phyloP scores from a whole-genome alignment of 1,140 invertebrate genomes.

The Cyclargus thomasi region DNA sequence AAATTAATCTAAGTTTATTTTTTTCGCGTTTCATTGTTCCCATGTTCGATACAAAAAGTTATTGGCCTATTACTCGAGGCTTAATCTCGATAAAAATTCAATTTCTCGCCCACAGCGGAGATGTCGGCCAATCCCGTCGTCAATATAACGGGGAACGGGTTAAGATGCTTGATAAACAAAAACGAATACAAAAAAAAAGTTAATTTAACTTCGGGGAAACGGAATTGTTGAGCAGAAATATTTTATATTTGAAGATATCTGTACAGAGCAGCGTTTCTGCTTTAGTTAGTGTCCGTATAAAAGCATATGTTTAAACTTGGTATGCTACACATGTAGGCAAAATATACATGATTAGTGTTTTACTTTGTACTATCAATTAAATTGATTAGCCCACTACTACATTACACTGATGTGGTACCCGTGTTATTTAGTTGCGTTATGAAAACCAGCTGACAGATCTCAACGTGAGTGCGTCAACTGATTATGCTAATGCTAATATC shows the following conservation, averaged over 20 bases:
- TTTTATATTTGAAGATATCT: constrained; percentile 18
- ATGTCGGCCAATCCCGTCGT: constrained; percentile 56
- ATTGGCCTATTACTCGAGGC: constrained; percentile 4
- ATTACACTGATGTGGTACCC: no score
- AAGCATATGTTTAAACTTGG: no score
- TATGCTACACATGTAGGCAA: no score
- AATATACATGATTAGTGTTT: no score
- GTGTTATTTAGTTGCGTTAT: no score
- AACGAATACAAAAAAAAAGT: constrained; percentile 56
- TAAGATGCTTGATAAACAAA: constrained; percentile 67
- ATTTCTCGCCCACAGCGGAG: constrained; percentile 54
- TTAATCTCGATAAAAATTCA: constrained; percentile 70
- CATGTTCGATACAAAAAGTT: constrained; percentile 5
- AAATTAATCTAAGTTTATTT: not conserved
- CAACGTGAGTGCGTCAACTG: no score
- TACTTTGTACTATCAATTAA: no score
- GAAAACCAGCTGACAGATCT: no score
- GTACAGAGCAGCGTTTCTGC: constrained; percentile 8
- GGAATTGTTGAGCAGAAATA: constrained; percentile 8
- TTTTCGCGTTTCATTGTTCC: not conserved
- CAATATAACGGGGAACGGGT: constrained; percentile 58
- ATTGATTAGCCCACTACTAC: no score
- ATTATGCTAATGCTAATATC: no score
- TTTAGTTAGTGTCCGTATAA: no score
- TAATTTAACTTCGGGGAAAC: constrained; percentile 51